Base-by-base conservation (phyloP, 1,140 invertebrate genomes). In the Drosophila baimaii region DNA sequence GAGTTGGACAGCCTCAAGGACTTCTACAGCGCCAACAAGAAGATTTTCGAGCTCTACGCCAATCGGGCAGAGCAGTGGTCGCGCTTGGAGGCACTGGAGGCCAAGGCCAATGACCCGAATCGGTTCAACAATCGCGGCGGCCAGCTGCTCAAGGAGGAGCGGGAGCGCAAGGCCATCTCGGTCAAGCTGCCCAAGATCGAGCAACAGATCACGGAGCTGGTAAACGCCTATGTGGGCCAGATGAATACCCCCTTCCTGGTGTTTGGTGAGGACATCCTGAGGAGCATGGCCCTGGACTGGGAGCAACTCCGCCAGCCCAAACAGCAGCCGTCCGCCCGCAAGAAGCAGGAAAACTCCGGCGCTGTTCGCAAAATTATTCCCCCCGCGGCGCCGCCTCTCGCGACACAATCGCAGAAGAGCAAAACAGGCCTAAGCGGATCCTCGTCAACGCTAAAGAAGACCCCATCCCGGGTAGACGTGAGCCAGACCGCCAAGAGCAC, bases 41-140 rank as follows among this genome's bases (percentile, higher is more conserved):
- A 93, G 62, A 94, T 95, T 39, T 95, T 94, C 74, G 93, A 95
- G 19, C 77, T 95, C 23, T 91, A 96, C 9, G 82, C 93, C 15
- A 93, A 94, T 43, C 93, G 94, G 27, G 92, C 94, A 59, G 91
- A 94, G 19, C 90, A 96, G 0, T 95, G 95, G 94, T 85, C 93
- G 12, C 94, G 95, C 81, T 94, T 95, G 93, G 93, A 93, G 21
- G 94, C 96, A 39, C 81, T 97, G 13, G 95, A 96, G 63, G 93
- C 93, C 56, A 95, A 95, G 72, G 95, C 95, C 1, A 94, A 94
- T 25, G 95, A 97, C 89, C 96, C 96, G 1, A 95, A 95, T 69
- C 93, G 97, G 7, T 97, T 95, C 82, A 95, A 96, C 64, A 97
- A 97, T 92, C 94, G 97, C 44, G 96, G 96, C 4, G 96, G 97